Evolutionary conservation across 2,113 vertebrate species (phyloP).

Genomic region (Alectura lathami): DNA sequence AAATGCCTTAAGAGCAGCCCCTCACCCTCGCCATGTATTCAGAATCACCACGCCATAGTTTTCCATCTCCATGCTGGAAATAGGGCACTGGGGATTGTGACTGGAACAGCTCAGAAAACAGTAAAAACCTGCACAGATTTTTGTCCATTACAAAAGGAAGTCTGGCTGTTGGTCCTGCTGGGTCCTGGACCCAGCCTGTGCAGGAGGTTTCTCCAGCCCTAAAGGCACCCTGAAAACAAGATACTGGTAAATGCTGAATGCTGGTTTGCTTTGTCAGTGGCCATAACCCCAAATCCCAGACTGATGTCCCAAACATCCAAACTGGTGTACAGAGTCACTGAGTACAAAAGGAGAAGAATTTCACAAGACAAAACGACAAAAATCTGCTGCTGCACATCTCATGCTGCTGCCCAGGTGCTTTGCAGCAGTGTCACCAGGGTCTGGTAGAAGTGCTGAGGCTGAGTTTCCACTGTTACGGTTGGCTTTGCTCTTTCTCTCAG

Average conservation of each 20-base stretch:
- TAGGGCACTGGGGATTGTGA: neutral
- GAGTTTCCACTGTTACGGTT: neutral
- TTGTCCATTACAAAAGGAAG: neutral
- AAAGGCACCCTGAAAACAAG: neutral
- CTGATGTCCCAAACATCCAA: too few species aligned
- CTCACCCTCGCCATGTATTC: neutral
- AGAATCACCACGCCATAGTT: neutral
- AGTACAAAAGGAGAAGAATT: neutral
- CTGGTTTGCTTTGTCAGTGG: neutral
- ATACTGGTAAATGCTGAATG: neutral
- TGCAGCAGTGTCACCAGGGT: fast-evolving
- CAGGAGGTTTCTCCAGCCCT: neutral
- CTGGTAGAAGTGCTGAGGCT: neutral
- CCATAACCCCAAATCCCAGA: neutral
- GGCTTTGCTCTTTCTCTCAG: neutral
- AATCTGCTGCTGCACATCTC: neutral
- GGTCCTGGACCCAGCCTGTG: neutral
- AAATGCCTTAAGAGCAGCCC: constrained; percentile 61
- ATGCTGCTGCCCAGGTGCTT: neutral
- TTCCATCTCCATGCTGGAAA: neutral
- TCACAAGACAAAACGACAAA: neutral
- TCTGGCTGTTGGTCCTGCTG: fast-evolving
- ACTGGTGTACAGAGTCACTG: neutral
- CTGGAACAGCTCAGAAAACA: neutral
- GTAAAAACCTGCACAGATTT: neutral